Base-by-base conservation (phyloP, 2,888 invertebrate species). In the Acronicta psi region DNA sequence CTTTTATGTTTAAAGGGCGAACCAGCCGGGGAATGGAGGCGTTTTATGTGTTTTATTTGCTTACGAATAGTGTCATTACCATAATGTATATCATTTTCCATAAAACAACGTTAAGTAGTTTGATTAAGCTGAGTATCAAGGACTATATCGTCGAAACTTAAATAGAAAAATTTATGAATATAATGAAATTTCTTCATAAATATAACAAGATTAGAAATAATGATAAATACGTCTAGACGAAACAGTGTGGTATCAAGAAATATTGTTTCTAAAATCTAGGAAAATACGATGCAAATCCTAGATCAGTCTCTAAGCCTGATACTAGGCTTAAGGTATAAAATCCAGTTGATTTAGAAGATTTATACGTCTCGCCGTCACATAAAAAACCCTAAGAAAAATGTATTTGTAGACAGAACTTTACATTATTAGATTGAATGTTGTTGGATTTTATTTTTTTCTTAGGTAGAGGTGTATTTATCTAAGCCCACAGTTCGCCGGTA, bases 271-370 rank as follows among this genome's bases (percentile, higher is more conserved):
- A 31, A 29, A 14, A 38, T 20, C 34, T n/a, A 47, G 38, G 20
- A 8, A 40, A 54, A 65, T 55, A 40, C 9, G 31, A 62, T 69
- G 65, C 14, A 68, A 71, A 71, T 51, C 59, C 43, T 17, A 50
- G 42, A 55, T 50, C 44, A 68, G 34, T 43, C 29, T 43, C 29
- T 53, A n/a, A 57, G 44, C 34, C n/a, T n/a, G n/a, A 34, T 34
- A 47, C 29, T 44, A 56, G 37, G 18, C 16, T 52, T 13, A 29
- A 52, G 41, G 18, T 50, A 42, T 25, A 54, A 51, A 46, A 11
- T 34, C 13, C 8, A 11, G 31, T 41, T 60, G 34, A 52, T 63
- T 38, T 42, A 52, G 16, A 40, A 13, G 42, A 59, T 58, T 56
- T 57, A 44, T 43, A 41, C 14, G 44, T 42, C 40, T 54, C 25